These are phyloP conservation scores for Druon quercuslanigerum DNA, from an alignment of 1,140 invertebrate genomes.

Conservation along the genomic window DNA sequence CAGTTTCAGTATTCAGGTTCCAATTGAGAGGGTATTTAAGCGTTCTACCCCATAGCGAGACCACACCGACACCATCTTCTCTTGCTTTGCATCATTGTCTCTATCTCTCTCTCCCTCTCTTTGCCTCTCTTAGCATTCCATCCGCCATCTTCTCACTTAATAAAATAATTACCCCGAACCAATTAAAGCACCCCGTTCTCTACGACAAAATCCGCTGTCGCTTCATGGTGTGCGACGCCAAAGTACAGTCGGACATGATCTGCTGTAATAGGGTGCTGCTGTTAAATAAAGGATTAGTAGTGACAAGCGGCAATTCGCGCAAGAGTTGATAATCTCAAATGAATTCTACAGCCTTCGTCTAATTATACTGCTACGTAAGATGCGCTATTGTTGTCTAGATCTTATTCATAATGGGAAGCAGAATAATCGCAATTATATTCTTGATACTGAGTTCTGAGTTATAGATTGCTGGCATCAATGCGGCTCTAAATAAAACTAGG, in stretches of 20 bases:
- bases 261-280: slow-evolving; percentile 36
- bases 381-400: background rate
- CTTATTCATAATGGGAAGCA: background rate
- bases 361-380: background rate
- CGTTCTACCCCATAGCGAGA: slow-evolving; percentile 46
- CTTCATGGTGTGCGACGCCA: slow-evolving; percentile 39
- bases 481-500: too few relatives aligned
- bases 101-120: slow-evolving; percentile 45
- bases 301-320: background rate
- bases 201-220: slow-evolving; percentile 42
- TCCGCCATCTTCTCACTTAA: slow-evolving; percentile 75
- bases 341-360: background rate
- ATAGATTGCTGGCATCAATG: too few relatives aligned
- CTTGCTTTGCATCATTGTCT: slow-evolving; percentile 35
- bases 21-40: slow-evolving; percentile 52
- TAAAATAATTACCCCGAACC: slow-evolving; percentile 74
- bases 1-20: slow-evolving; percentile 47
- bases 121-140: slow-evolving; percentile 69
- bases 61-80: slow-evolving; percentile 31
- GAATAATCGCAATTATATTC: too few relatives aligned
- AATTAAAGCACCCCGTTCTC: slow-evolving; percentile 66
- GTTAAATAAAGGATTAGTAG: slow-evolving; percentile 34
- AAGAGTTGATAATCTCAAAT: slow-evolving; percentile 25
- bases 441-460: too few relatives aligned
- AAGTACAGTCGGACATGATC: slow-evolving; percentile 43